These are phyloP conservation scores for Megamerina dolium DNA, from an alignment of 2,888 invertebrate species.

Conservation along the genomic window DNA sequence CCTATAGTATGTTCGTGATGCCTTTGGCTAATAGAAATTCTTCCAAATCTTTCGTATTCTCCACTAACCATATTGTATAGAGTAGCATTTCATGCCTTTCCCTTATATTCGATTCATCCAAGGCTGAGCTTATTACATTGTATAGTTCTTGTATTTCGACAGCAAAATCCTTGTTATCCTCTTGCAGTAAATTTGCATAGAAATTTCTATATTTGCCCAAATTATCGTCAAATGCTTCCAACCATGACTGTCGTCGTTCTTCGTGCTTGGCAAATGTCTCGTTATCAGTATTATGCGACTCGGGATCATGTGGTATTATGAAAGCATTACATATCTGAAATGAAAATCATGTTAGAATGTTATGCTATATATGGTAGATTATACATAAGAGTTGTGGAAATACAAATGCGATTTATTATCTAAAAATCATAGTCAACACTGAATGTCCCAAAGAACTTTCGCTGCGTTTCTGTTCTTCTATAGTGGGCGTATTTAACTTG, in stretches of 20 bases:
- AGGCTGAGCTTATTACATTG: slow-evolving; percentile 22
- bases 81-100: slow-evolving; percentile 20
- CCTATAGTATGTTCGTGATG: too few species aligned
- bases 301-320: slow-evolving; percentile 18
- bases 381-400: too few species aligned
- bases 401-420: too few species aligned
- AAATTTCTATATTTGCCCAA: slow-evolving; percentile 26
- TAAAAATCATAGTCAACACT: too few species aligned
- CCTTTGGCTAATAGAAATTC: slow-evolving; percentile 22
- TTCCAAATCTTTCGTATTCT: slow-evolving; percentile 23
- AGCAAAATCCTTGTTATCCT: slow-evolving; percentile 25
- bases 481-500: too few species aligned
- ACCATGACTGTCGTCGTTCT: slow-evolving; percentile 16
- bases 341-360: too few species aligned
- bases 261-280: slow-evolving; percentile 11
- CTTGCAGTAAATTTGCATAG: slow-evolving; percentile 25
- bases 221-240: slow-evolving; percentile 20
- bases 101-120: slow-evolving; percentile 19
- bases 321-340: slow-evolving; percentile 19
- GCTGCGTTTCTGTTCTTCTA: too few species aligned
- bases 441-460: too few species aligned
- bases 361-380: too few species aligned
- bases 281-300: slow-evolving; percentile 20
- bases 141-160: slow-evolving; percentile 26
- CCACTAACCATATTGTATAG: slow-evolving; percentile 25